Evolutionary conservation across 2,888 invertebrate species (phyloP).

Genomic region (Rosalia funebris): DNA sequence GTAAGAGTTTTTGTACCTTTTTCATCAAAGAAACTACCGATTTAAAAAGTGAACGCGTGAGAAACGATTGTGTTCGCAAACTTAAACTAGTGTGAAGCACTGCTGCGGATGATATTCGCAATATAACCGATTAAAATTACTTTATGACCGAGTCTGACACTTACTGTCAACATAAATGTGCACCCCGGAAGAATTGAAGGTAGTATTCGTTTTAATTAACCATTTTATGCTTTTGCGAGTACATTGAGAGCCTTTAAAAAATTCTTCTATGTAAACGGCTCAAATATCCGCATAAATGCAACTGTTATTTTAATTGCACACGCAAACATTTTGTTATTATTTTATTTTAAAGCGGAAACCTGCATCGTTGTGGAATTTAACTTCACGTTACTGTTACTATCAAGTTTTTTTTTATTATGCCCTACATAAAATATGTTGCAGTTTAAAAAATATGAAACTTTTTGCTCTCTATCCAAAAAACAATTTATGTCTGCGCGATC

Average conservation of each 20-base stretch:
- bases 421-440: background rate
- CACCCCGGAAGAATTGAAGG: slow-evolving; percentile 66
- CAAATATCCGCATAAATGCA: slow-evolving; percentile 52
- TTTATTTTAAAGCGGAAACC: slow-evolving; percentile 38
- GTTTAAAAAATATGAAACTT: background rate
- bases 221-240: slow-evolving; percentile 13
- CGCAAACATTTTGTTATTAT: slow-evolving; percentile 48
- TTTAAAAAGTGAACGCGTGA: background rate
- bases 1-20: slow-evolving; percentile 2
- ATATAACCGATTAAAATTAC: background rate
- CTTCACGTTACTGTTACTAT: slow-evolving; percentile 25
- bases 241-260: slow-evolving; percentile 19
- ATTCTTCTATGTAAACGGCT: slow-evolving; percentile 28
- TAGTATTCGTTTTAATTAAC: slow-evolving; percentile 40
- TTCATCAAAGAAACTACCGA: slow-evolving; percentile 1
- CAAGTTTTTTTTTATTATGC: slow-evolving; percentile 19
- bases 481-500: too few relatives aligned
- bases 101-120: too few relatives aligned
- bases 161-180: slow-evolving; percentile 57
- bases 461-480: too few relatives aligned
- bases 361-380: slow-evolving; percentile 32
- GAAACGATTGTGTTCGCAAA: too few relatives aligned
- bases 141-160: background rate
- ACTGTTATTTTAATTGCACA: slow-evolving; percentile 53
- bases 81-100: too few relatives aligned